Evolutionary conservation across 2,113 vertebrate species (phyloP).

Genomic region (Okapia johnstoni): DNA sequence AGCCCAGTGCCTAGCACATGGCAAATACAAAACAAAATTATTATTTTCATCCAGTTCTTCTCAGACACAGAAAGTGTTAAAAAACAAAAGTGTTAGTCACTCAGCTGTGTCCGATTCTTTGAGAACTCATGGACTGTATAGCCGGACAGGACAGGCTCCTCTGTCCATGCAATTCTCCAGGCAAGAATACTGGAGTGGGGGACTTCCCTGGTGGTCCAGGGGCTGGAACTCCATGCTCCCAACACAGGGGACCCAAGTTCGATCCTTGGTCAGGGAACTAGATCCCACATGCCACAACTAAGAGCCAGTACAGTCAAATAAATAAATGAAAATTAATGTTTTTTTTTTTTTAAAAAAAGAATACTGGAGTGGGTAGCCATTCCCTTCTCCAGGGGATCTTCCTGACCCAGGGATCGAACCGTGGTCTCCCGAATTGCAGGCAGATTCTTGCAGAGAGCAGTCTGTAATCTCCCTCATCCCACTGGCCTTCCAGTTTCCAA

Average conservation of each 20-base stretch:
- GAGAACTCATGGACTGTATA: neutral
- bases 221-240: no score
- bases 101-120: neutral
- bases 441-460: neutral
- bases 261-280: no score
- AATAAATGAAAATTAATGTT: no score
- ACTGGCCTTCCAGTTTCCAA: neutral
- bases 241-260: no score
- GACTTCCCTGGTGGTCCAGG: neutral
- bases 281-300: no score
- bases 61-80: neutral
- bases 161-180: neutral
- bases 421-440: neutral
- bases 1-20: neutral
- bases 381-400: neutral
- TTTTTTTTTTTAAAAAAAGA: neutral
- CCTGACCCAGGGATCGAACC: neutral
- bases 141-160: neutral
- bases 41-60: constrained; percentile 2
- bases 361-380: neutral
- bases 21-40: neutral
- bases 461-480: neutral
- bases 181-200: neutral
- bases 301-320: no score
- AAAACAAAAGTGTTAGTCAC: neutral